Base-by-base conservation (phyloP, 2,888 invertebrate genomes). In the Drosophila tripunctata region DNA sequence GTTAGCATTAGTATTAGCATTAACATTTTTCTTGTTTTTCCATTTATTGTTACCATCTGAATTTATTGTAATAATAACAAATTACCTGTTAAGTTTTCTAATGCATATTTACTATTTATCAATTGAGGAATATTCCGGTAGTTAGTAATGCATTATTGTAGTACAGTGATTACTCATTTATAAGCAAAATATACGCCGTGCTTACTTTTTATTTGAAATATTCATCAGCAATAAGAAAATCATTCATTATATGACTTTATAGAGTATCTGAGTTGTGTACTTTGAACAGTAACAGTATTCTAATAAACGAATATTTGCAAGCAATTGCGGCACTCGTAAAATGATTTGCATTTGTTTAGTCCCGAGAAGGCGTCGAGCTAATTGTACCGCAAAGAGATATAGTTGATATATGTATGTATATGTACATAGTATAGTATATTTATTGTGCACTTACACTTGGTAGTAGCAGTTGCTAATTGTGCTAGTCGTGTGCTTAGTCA, bases 321-420 rank as follows among this genome's bases (percentile, higher is more conserved):
- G 48, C 43, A 61, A 50, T 52, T 64, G 70, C 51, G 58, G 43
- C 31, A 27, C 31, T 62, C 71, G 54, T 71, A 71, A 71, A 71
- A 61, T 71, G 57, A 71, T 71, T 71, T 55, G 71, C 70, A 43
- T 41, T 54, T 44, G 38, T 12, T 48, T 17, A 22, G 33, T 27
- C 5, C 8, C 4, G 30, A 14, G 24, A 21, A 19, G 17, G 21
- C 40, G 50, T 12, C 17, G 12, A 36, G 45, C 50, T 44, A 58
- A 58, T 51, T 51, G 60, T 52, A 31, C 24, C 54, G 21, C 45
- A 31, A 30, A 33, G 38, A 61, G 17, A 51, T 33, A 48, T 40
- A 12, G 1, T 14, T 33, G 27, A 64, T 33, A 35, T 27, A 62
- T 14, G 21, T 10, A 14, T 6, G 3, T 4, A 3, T n/a, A 0